Conservation (phyloP, 2,113 vertebrate genomes). For the Ahaetulla prasina region DNA sequence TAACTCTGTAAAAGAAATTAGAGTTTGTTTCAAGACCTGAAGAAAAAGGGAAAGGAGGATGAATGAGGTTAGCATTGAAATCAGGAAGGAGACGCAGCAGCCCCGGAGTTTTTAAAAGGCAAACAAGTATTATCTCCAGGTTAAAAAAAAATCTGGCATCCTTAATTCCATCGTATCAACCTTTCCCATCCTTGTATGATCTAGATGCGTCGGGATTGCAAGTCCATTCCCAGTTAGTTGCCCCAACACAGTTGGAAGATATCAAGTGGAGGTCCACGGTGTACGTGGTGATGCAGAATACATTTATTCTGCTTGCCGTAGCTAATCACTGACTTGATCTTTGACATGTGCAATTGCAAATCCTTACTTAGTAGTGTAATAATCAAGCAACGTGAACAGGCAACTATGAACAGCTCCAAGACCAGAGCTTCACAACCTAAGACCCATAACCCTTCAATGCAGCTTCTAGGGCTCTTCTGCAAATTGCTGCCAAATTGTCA, state of each 20-base stretch:
- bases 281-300: not conserved
- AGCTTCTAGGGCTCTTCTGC: not conserved
- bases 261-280: not conserved
- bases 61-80: not conserved
- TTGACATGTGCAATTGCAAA: not conserved
- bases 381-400: not conserved
- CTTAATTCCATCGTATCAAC: not conserved
- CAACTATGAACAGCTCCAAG: not conserved
- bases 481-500: not conserved
- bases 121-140: not conserved
- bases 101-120: not conserved
- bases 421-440: not conserved
- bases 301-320: not conserved
- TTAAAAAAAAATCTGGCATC: not conserved
- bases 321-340: not conserved
- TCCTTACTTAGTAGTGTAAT: not conserved
- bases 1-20: not conserved
- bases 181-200: not conserved
- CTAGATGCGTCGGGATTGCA: not conserved
- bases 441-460: not conserved
- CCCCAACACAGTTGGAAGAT: not conserved
- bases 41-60: not conserved
- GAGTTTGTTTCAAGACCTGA: not conserved
- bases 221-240: not conserved
- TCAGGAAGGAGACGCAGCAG: not conserved